Percentiles rank a stretch among this genome's conserved stretches.
Conservation (phyloP, 2,888 invertebrate species). For the Apodemia mormo region DNA sequence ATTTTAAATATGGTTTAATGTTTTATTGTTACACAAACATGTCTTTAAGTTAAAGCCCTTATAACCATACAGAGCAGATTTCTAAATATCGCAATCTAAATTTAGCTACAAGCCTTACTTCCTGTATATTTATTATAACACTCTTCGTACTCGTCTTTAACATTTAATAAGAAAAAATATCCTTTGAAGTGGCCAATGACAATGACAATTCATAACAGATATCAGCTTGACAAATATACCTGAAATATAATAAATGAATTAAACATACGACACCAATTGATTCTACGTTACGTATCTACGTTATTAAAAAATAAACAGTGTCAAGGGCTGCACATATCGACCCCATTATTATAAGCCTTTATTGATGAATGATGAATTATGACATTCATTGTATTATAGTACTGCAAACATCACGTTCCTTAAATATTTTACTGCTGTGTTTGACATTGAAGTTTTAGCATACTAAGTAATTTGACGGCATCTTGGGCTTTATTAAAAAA, state of each 20-base stretch:
- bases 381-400: conserved; percentile 10
- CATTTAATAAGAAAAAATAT: not conserved
- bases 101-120: too few relatives aligned
- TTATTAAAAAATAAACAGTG: conserved; percentile 59
- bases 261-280: conserved; percentile 12
- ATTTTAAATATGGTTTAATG: too few relatives aligned
- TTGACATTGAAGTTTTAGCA: conserved; percentile 5
- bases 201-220: not conserved
- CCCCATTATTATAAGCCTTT: conserved; percentile 53
- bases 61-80: too few relatives aligned
- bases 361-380: conserved; percentile 36
- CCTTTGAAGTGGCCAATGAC: not conserved
- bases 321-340: conserved; percentile 71
- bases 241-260: not conserved
- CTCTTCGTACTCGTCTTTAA: not conserved
- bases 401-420: not conserved
- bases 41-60: too few relatives aligned
- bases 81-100: too few relatives aligned
- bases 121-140: too few relatives aligned
- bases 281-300: conserved; percentile 55
- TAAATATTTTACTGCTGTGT: conserved; percentile 12
- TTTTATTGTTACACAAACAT: too few relatives aligned
- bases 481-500: not conserved
- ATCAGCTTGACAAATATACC: not conserved
- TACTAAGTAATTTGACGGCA: not conserved